phyloP scores from a whole-genome alignment of 1,140 invertebrate genomes.

The Heliconius hewitsoni region DNA sequence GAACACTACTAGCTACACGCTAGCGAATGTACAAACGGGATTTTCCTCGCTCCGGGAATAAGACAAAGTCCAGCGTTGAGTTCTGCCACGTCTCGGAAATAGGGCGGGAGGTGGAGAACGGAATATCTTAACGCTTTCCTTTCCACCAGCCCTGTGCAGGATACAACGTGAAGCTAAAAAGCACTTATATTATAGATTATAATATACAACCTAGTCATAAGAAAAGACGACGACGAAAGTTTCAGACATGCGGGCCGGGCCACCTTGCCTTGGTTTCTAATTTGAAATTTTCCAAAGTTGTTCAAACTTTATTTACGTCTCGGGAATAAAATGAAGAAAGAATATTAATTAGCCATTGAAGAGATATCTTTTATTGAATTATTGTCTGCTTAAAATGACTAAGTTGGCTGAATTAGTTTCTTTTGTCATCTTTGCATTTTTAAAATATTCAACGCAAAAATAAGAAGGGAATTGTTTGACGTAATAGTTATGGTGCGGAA shows the following conservation, averaged over 20 bases:
- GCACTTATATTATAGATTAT: too few species aligned
- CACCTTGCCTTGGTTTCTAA: neutral
- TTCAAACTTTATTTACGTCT: constrained; percentile 12
- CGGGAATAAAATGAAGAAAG: neutral
- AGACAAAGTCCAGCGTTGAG: too few species aligned
- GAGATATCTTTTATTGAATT: neutral
- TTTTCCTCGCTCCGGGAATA: too few species aligned
- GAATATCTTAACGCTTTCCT: neutral
- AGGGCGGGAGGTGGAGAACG: neutral
- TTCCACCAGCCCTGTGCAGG: too few species aligned
- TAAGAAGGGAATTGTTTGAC: neutral
- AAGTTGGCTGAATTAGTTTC: neutral
- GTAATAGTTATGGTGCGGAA: too few species aligned
- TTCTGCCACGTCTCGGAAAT: neutral
- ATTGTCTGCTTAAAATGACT: neutral
- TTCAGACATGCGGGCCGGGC: constrained; percentile 4
- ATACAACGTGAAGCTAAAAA: too few species aligned
- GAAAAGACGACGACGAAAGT: neutral
- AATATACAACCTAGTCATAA: neutral
- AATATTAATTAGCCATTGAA: neutral
- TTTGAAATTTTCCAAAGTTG: neutral
- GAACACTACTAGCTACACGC: too few species aligned
- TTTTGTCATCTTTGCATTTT: neutral
- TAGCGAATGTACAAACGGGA: too few species aligned
- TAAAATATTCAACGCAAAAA: neutral